Evolutionary conservation across 2,797 vertebrate species (phyloP).

Genomic region (Sebastiscus albofasciatus): DNA sequence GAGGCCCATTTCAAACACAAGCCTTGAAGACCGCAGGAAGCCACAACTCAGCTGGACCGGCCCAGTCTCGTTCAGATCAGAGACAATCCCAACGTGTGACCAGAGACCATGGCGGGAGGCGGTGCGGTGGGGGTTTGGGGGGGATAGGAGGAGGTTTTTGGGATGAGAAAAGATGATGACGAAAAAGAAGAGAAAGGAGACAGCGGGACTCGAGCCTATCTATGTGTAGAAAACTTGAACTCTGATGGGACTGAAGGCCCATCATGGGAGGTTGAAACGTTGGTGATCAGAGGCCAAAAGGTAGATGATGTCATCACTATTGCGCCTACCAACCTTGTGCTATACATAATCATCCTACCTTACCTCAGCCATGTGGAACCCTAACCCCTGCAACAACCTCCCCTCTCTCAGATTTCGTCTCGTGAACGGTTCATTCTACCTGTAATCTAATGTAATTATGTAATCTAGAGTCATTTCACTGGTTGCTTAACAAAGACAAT

Average conservation of each 20-base stretch:
- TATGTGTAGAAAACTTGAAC: constrained; percentile 26
- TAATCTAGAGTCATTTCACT: constrained; percentile 74
- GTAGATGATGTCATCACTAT: constrained; percentile 63
- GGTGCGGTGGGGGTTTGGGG: background rate
- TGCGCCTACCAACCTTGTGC: constrained; percentile 53
- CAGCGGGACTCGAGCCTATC: constrained; percentile 4
- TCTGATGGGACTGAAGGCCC: constrained; percentile 21
- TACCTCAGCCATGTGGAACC: constrained; percentile 40
- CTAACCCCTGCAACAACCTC: constrained; percentile 5
- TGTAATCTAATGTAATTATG: constrained; percentile 77
- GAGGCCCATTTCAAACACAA: constrained; percentile 99
- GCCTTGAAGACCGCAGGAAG: constrained; percentile 82
- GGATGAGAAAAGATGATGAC: background rate
- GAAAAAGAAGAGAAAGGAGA: background rate
- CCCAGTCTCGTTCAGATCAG: constrained; percentile 51
- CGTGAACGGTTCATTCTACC: constrained; percentile 67
- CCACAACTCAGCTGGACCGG: constrained; percentile 34
- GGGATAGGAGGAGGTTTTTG: background rate
- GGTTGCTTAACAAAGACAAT: constrained; percentile 67
- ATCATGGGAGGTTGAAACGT: constrained; percentile 2
- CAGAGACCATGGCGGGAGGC: constrained; percentile 14
- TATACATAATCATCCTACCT: constrained; percentile 43
- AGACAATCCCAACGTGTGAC: constrained; percentile 28
- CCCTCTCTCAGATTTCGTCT: constrained; percentile 42
- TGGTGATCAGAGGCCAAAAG: constrained; percentile 26